Percentiles rank a stretch among this genome's conserved stretches.
Conservation (phyloP, 2,888 invertebrate genomes). For the Sesia bembeciformis region DNA sequence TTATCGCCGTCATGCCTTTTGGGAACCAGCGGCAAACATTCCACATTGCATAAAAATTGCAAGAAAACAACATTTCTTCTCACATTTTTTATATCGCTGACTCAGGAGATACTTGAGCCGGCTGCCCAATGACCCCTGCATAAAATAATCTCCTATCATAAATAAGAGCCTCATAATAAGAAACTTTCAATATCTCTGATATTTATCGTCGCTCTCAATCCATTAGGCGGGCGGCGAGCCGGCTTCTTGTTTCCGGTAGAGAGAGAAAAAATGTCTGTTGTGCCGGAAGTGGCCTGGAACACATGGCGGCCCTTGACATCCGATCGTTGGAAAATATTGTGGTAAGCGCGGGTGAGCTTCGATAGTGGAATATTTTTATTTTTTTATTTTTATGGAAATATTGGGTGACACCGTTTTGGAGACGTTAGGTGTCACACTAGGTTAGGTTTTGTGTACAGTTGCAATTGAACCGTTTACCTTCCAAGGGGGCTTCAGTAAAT, state of each 20-base stretch:
- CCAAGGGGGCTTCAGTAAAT: no score
- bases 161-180: constrained; percentile 4
- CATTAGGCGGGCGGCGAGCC: constrained; percentile 30
- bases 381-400: background rate
- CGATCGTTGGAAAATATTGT: background rate
- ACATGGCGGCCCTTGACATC: background rate
- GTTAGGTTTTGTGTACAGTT: no score
- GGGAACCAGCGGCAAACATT: no score
- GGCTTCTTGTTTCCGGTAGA: constrained; percentile 32
- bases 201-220: constrained; percentile 32
- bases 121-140: background rate
- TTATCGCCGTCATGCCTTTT: no score
- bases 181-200: constrained; percentile 15
- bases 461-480: no score
- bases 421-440: no score
- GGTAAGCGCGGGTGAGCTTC: background rate
- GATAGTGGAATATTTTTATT: background rate
- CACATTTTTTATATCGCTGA: no score
- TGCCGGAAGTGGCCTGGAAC: background rate
- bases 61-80: no score
- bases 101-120: no score
- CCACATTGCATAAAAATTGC: no score
- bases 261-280: background rate
- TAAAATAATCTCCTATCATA: background rate
- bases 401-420: no score